Conservation (phyloP, 2,888 invertebrate species). For the Campoplex capitator region DNA sequence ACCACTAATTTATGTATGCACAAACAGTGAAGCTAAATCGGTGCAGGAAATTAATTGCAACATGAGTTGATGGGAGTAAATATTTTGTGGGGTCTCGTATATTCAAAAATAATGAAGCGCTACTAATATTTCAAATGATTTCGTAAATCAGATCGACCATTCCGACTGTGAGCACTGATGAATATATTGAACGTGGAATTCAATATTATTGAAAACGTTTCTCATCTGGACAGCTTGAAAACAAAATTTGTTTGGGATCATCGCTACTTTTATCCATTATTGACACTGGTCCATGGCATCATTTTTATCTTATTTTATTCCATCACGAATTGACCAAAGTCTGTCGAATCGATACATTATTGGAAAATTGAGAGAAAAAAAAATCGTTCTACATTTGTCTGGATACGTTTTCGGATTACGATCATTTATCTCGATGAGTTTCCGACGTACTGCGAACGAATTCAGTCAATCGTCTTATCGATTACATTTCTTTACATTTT, state of each 20-base stretch:
- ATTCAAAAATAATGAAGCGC: neutral
- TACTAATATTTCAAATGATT: constrained; percentile 1
- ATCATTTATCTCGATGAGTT: neutral
- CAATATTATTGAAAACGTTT: neutral
- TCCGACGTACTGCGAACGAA: too few relatives aligned
- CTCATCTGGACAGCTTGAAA: neutral
- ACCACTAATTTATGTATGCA: neutral
- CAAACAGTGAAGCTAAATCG: neutral
- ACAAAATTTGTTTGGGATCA: neutral
- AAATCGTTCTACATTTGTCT: neutral
- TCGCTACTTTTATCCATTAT: neutral
- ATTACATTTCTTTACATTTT: neutral
- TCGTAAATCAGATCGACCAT: neutral
- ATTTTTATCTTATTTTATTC: neutral
- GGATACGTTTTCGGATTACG: neutral
- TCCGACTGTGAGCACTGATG: neutral
- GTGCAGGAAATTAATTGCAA: neutral
- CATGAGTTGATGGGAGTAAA: neutral
- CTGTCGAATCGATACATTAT: neutral
- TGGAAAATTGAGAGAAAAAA: neutral
- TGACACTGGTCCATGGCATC: neutral
- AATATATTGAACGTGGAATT: neutral
- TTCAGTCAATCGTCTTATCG: too few relatives aligned
- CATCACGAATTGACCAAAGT: neutral
- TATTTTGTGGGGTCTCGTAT: neutral